Conservation (phyloP, 2,888 invertebrate species). For the Hybos culiciformis region DNA sequence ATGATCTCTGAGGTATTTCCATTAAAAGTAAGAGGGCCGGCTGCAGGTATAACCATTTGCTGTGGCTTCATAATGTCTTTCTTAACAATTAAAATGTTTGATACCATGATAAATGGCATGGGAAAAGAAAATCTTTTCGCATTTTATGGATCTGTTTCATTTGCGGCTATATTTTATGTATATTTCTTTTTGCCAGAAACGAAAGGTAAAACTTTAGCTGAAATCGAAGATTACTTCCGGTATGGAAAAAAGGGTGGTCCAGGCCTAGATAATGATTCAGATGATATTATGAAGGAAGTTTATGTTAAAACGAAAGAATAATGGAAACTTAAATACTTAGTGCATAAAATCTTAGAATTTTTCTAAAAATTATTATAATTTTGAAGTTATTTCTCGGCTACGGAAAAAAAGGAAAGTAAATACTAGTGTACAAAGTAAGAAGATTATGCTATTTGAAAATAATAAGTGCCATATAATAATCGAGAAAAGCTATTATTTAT, state of each 20-base stretch:
- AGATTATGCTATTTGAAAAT: too few species aligned
- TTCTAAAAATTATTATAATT: too few species aligned
- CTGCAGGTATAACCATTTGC: constrained; percentile 52
- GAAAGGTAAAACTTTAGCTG: constrained; percentile 49
- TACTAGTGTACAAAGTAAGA: too few species aligned
- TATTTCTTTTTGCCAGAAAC: constrained; percentile 54
- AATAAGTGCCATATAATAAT: too few species aligned
- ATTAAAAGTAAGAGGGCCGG: constrained; percentile 45
- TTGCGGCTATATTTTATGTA: constrained; percentile 44
- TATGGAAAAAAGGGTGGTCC: constrained; percentile 12
- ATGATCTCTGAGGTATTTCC: constrained; percentile 63
- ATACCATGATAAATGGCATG: constrained; percentile 42
- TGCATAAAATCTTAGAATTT: too few species aligned
- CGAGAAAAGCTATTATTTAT: too few species aligned
- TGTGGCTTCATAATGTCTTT: constrained; percentile 51
- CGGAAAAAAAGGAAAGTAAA: too few species aligned
- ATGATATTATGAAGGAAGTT: too few species aligned
- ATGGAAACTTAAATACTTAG: too few species aligned
- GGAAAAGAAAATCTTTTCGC: constrained; percentile 50
- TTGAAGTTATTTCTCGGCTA: too few species aligned
- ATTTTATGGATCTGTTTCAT: constrained; percentile 44
- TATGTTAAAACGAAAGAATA: too few species aligned
- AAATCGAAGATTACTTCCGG: constrained; percentile 45
- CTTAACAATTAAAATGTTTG: constrained; percentile 51
- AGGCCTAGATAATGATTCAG: too few species aligned